Evolutionary conservation across 2,888 invertebrate genomes (phyloP), one percentile per base, ranked within the genome.

Genomic region (Hypena proboscidalis): DNA sequence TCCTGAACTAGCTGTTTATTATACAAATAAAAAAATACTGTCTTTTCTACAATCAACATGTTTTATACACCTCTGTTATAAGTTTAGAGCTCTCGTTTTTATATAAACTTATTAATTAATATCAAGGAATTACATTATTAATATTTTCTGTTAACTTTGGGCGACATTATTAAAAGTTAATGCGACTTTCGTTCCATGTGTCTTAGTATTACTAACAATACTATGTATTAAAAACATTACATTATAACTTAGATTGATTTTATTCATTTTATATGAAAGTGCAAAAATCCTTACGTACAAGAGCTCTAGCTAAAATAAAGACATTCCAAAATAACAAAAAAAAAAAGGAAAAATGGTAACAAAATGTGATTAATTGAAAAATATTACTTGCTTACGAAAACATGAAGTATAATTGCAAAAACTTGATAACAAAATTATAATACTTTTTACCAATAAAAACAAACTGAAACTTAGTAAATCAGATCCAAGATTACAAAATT

Each of bases 331-430:
- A 22, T 22, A 8, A 13, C 9, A 13, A 20, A 31, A 11, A 33
- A 35, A 33, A 41, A 39, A 14, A 22, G 11, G 39, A 23, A 46
- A 47, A 43, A 54, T 69, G 60, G 60, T 69, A 70, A 71, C 63
- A 60, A 64, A 52, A 52, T 44, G 48, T 60, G 50, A 65, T 65
- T 22, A 48, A 47, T 50, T 48, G 47, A 40, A 40, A 58, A 47
- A 42, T 42, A 56, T 61, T 41, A 49, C 22, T 42, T 44, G 27
- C 15, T 53, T 55, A 56, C 58, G 63, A 57, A 49, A 35, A 54
- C 26, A 48, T 43, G 30, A 47, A 41, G 29, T 14, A 32, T 20
- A 32, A 34, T 34, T 30, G 37, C 45, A 51, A 50, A 63, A 21
- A 48, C 35, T n/a, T n/a, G 22, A 45, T 43, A 58, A 58, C 42